Conservation (phyloP, 2,797 vertebrate species). For the Sebastes matsubarae region DNA sequence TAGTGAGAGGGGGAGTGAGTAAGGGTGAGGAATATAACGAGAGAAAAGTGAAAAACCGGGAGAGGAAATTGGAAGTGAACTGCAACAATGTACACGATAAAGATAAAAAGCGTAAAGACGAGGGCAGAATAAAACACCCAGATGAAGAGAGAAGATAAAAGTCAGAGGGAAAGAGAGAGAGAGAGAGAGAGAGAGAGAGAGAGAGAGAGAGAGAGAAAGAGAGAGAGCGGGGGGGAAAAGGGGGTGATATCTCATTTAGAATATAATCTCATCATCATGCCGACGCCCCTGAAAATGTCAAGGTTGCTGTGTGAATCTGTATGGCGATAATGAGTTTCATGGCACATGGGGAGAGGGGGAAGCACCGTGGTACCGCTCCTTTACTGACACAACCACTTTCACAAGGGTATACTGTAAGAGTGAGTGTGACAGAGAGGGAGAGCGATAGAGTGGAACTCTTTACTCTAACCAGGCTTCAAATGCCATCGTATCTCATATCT, state of each 20-base stretch:
- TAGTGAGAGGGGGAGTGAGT: background rate
- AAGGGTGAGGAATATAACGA: background rate
- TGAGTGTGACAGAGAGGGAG: background rate
- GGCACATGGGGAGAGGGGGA: constrained; percentile 28
- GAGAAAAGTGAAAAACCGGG: constrained; percentile 1
- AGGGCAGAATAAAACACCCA: constrained; percentile 18
- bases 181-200: too few species aligned
- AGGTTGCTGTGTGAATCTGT: constrained; percentile 63
- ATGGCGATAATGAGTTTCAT: constrained; percentile 59
- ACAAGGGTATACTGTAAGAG: background rate
- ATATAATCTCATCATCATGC: constrained; percentile 50
- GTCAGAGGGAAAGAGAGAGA: background rate
- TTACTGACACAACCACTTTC: constrained; percentile 18
- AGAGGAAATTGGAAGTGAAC: constrained; percentile 30
- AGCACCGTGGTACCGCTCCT: constrained; percentile 2
- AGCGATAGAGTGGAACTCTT: background rate
- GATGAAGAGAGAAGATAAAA: constrained; percentile 37
- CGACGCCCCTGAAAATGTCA: constrained; percentile 62
- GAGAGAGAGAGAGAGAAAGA: too few species aligned
- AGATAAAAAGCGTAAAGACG: constrained; percentile 23
- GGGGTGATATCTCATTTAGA: constrained; percentile 39
- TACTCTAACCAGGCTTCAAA: background rate
- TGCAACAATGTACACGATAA: constrained; percentile 18
- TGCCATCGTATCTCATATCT: background rate
- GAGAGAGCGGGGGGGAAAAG: too few species aligned